Conservation (phyloP, 2,888 invertebrate genomes). For the Entomobrya proxima region DNA sequence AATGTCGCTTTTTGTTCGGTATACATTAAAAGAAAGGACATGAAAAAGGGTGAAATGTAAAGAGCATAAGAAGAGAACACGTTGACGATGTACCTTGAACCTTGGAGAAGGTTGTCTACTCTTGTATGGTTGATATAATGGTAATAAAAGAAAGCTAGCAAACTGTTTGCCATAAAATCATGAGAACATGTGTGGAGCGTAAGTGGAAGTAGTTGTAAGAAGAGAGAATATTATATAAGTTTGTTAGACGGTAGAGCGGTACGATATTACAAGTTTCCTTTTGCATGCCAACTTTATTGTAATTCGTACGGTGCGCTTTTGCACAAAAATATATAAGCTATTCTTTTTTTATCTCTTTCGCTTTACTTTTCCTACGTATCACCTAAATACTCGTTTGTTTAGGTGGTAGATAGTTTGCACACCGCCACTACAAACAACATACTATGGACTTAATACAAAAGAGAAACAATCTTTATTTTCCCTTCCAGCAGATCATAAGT, state of each 20-base stretch:
- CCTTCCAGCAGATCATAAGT: slow-evolving; percentile 4
- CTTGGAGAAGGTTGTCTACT: slow-evolving; percentile 41
- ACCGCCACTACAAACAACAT: neutral
- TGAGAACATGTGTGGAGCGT: slow-evolving; percentile 47
- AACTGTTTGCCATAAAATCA: slow-evolving; percentile 51
- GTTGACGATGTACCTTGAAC: slow-evolving; percentile 49
- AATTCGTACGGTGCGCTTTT: neutral
- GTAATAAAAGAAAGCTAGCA: slow-evolving; percentile 43
- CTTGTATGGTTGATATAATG: slow-evolving; percentile 15
- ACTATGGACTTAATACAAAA: too few relatives aligned
- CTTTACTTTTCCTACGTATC: neutral
- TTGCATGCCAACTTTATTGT: slow-evolving; percentile 12
- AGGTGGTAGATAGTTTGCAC: neutral
- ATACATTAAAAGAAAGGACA: neutral
- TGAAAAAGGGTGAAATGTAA: neutral
- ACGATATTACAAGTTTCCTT: slow-evolving; percentile 33
- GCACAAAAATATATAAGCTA: neutral
- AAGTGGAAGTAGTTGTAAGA: neutral
- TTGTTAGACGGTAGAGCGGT: neutral
- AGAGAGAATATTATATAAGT: neutral
- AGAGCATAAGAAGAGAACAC: slow-evolving; percentile 3
- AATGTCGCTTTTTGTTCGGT: slow-evolving; percentile 10
- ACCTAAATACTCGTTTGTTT: neutral
- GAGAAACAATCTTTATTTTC: slow-evolving; percentile 14
- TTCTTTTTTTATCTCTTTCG: neutral